Evolutionary conservation across 2,797 vertebrate genomes (phyloP), one percentile per base, ranked within the genome.

Genomic region (Setipinna tenuifilis): DNA sequence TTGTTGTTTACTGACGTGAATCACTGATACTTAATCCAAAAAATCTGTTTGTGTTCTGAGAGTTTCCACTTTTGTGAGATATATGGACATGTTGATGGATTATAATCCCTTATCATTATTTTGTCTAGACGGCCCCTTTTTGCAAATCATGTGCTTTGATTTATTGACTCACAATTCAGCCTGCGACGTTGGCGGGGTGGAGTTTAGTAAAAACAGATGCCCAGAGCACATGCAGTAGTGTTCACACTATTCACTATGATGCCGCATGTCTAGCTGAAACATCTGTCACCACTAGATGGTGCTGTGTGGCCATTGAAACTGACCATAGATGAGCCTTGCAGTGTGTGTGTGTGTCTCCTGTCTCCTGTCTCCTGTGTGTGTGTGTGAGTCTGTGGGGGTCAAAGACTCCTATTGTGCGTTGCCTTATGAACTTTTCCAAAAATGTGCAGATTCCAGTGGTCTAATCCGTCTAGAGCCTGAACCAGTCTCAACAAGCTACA

Each of bases 231-330:
- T 44, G 71, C 16, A 35, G 9, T 3, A 54, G 28, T 6, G 28
- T 16, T 4, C 68, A 75, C 25, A 21, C 17, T 59, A 7, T 75
- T 35, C 68, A 6, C 19, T 16, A 35, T 19, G 6, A 44, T 19
- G 7, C 31, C 6, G 25, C 5, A 0, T 44, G 35, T 44, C 6
- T 14, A 41, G 35, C 23, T 78, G 17, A 21, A 44, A 81, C 23
- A 65, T 58, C 25, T 19, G 25, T 21, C 50, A 75, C 86, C 94
- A 93, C 93, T 90, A 93, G 95, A 93, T 95, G 95, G 94, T 90
- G 90, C 88, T 91, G 80, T 86, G 87, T 82, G 86, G 89, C 92
- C 91, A 83, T 58, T n/a, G 44, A 86, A 86, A 59, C 62, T 1
- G 57, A 82, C 65, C 28, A 17, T 41, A 0, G 12, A 35, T 17